These are phyloP conservation scores for Amphimallon solstitiale DNA, from an alignment of 2,888 invertebrate genomes.

Conservation along the genomic window DNA sequence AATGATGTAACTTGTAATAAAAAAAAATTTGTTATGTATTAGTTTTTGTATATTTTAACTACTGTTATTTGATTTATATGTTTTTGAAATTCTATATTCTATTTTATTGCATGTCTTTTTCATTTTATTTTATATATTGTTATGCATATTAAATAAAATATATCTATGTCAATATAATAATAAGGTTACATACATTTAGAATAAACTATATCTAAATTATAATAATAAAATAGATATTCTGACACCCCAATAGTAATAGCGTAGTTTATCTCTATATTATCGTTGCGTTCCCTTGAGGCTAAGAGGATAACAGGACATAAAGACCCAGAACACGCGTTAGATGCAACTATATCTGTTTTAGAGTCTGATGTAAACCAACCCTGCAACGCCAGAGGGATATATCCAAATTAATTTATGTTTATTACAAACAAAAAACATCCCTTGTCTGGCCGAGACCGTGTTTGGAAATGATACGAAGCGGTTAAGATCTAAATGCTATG, in stretches of 20 bases:
- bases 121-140: too few species aligned
- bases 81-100: too few species aligned
- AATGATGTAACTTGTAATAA: too few species aligned
- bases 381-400: slow-evolving; percentile 50
- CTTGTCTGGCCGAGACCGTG: slow-evolving; percentile 15
- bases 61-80: too few species aligned
- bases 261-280: slow-evolving; percentile 50
- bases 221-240: too few species aligned
- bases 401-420: slow-evolving; percentile 59
- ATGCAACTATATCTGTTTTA: slow-evolving; percentile 48
- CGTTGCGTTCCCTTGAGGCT: slow-evolving; percentile 45
- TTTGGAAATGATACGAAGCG: slow-evolving; percentile 30
- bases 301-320: slow-evolving; percentile 48
- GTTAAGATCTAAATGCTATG: slow-evolving; percentile 37
- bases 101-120: too few species aligned
- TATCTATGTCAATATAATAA: too few species aligned
- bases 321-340: slow-evolving; percentile 48
- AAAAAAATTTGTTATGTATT: too few species aligned
- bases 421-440: slow-evolving; percentile 57
- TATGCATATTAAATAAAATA: too few species aligned
- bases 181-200: too few species aligned
- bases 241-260: neutral
- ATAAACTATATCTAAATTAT: too few species aligned
- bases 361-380: slow-evolving; percentile 49
- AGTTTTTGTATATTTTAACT: too few species aligned